These are phyloP conservation scores for Balanococcus diminutus DNA, from an alignment of 2,888 invertebrate species.

Conservation along the genomic window DNA sequence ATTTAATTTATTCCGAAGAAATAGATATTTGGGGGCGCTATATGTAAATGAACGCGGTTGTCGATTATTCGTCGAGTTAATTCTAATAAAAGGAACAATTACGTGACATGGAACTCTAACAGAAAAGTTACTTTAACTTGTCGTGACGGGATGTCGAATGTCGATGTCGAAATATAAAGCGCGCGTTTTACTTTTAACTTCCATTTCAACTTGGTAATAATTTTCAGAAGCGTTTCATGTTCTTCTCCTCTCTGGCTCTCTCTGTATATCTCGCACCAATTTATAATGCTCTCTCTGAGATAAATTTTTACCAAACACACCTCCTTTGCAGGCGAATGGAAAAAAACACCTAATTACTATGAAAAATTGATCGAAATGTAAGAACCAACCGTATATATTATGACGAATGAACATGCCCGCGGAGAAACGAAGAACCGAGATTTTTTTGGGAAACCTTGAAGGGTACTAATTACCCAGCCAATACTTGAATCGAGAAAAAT, in stretches of 20 bases:
- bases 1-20: slow-evolving; percentile 28
- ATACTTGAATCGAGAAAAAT: background rate
- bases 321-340: background rate
- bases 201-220: slow-evolving; percentile 15
- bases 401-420: slow-evolving; percentile 2
- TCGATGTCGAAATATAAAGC: slow-evolving; percentile 11
- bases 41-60: slow-evolving; percentile 38
- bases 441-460: slow-evolving; percentile 38
- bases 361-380: slow-evolving; percentile 39
- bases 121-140: slow-evolving; percentile 37
- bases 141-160: slow-evolving; percentile 37
- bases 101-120: slow-evolving; percentile 37
- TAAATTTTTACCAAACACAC: slow-evolving; percentile 24
- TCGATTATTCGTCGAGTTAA: slow-evolving; percentile 31
- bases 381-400: slow-evolving; percentile 29
- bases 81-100: slow-evolving; percentile 42
- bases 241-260: no score
- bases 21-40: slow-evolving; percentile 33
- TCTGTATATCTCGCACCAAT: background rate
- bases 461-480: slow-evolving; percentile 25
- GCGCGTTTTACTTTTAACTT: background rate
- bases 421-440: background rate
- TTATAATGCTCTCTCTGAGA: slow-evolving; percentile 26
- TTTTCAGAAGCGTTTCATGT: background rate
- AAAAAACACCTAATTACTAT: slow-evolving; percentile 33